A percentile compares a stretch with the other conserved stretches of the same genome.
These are phyloP conservation scores for Oxystoma pomonae DNA, from an alignment of 2,888 invertebrate genomes.

Conservation along the genomic window DNA sequence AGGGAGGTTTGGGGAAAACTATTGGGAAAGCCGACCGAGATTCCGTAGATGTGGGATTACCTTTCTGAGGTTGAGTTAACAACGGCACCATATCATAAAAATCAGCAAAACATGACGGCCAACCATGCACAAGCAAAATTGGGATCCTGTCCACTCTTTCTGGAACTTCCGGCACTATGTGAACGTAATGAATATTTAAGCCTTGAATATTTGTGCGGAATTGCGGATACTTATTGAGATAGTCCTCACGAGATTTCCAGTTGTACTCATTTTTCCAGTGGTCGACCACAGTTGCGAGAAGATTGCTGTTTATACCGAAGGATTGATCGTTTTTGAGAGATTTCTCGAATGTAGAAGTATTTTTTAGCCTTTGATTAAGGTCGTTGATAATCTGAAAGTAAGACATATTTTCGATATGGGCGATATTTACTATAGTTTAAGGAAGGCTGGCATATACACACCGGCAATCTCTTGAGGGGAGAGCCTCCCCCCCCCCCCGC, in stretches of 20 bases:
- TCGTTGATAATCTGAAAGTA: constrained; percentile 62
- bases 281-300: constrained; percentile 63
- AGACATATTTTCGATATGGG: too few relatives aligned
- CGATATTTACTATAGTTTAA: too few relatives aligned
- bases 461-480: too few relatives aligned
- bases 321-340: constrained; percentile 69
- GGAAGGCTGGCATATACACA: too few relatives aligned
- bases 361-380: constrained; percentile 53
- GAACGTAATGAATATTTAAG: constrained; percentile 54
- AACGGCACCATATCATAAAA: constrained; percentile 73
- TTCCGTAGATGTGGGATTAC: too few relatives aligned
- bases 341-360: constrained; percentile 40
- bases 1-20: too few relatives aligned
- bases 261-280: constrained; percentile 74
- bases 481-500: too few relatives aligned
- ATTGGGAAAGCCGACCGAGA: too few relatives aligned
- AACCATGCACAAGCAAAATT: constrained; percentile 75
- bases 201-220: constrained; percentile 70
- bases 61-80: constrained; percentile 54
- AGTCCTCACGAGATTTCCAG: constrained; percentile 63
- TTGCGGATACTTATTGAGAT: constrained; percentile 63
- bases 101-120: constrained; percentile 87
- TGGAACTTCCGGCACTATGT: constrained; percentile 51
- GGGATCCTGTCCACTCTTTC: constrained; percentile 54
- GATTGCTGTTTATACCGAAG: constrained; percentile 76